phyloP scores from a whole-genome alignment of 2,888 invertebrate genomes.

The Gastracanthus pulcherrimus region DNA sequence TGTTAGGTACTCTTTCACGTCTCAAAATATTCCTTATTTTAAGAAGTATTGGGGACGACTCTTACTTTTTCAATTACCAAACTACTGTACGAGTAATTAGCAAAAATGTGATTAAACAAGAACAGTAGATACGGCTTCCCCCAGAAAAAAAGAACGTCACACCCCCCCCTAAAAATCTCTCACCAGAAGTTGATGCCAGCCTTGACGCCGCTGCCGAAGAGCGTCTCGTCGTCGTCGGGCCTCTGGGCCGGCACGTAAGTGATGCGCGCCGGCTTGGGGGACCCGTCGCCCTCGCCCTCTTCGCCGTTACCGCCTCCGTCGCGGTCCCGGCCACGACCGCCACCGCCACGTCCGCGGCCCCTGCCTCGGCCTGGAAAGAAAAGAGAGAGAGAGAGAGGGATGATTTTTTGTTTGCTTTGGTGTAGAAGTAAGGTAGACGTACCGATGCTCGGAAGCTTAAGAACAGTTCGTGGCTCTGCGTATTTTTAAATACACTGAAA shows the following conservation, averaged over 20 bases:
- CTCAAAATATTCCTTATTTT: too few species aligned
- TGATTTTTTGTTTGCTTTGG: too few species aligned
- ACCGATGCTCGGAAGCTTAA: too few species aligned
- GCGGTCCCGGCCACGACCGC: slow-evolving; percentile 50
- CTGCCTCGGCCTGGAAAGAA: slow-evolving; percentile 33
- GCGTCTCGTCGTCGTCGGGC: slow-evolving; percentile 83
- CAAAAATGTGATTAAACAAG: background rate
- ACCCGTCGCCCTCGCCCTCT: slow-evolving; percentile 57
- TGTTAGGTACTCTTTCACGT: too few species aligned
- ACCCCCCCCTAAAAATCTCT: background rate
- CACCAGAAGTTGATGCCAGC: slow-evolving; percentile 87
- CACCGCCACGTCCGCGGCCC: slow-evolving; percentile 7
- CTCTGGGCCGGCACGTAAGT: slow-evolving; percentile 87
- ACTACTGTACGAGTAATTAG: too few species aligned
- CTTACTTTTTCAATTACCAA: background rate
- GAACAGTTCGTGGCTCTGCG: too few species aligned
- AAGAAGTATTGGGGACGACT: too few species aligned
- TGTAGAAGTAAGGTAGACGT: too few species aligned
- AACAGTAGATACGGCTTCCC: too few species aligned
- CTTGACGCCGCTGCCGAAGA: slow-evolving; percentile 84
- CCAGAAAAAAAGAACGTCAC: background rate
- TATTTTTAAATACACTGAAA: too few species aligned
- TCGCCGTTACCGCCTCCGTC: slow-evolving; percentile 54
- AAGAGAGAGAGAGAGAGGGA: too few species aligned
- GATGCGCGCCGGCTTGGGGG: slow-evolving; percentile 73